A percentile compares a stretch with the other conserved stretches of the same genome.
phyloP scores from a whole-genome alignment of 2,113 vertebrate species.

The Equus przewalskii region DNA sequence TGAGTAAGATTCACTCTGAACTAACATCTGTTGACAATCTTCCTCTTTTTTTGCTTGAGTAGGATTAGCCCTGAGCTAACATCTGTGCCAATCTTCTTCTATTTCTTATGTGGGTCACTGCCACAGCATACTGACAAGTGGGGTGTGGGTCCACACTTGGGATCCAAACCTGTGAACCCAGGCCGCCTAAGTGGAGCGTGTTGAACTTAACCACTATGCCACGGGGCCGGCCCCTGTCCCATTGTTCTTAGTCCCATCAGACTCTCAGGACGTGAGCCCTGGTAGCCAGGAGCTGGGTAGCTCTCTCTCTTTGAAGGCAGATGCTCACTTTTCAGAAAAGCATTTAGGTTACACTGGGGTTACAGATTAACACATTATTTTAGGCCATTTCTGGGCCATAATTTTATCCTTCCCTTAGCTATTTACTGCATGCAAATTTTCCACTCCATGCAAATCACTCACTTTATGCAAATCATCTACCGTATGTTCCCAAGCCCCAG shows the following conservation, averaged over 20 bases:
- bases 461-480: constrained; percentile 76
- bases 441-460: constrained; percentile 74
- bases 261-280: not conserved
- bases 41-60: too few species aligned
- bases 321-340: constrained; percentile 42
- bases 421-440: constrained; percentile 80
- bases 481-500: constrained; percentile 59
- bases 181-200: too few species aligned
- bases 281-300: not conserved
- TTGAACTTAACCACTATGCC: too few species aligned
- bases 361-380: constrained; percentile 77
- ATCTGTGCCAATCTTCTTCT: too few species aligned
- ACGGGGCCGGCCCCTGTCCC: too few species aligned
- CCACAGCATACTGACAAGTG: too few species aligned
- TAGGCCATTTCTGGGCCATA: constrained; percentile 70
- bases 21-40: too few species aligned
- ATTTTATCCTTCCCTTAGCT: constrained; percentile 76
- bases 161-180: too few species aligned
- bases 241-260: not conserved
- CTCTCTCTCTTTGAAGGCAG: constrained; percentile 24
- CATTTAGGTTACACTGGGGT: constrained; percentile 19
- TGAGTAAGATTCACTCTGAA: too few species aligned
- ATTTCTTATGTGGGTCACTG: too few species aligned
- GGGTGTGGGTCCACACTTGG: too few species aligned
- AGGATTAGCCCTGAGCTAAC: too few species aligned